phyloP scores from a whole-genome alignment of 2,888 invertebrate genomes.

The Latrodectus hesperus region DNA sequence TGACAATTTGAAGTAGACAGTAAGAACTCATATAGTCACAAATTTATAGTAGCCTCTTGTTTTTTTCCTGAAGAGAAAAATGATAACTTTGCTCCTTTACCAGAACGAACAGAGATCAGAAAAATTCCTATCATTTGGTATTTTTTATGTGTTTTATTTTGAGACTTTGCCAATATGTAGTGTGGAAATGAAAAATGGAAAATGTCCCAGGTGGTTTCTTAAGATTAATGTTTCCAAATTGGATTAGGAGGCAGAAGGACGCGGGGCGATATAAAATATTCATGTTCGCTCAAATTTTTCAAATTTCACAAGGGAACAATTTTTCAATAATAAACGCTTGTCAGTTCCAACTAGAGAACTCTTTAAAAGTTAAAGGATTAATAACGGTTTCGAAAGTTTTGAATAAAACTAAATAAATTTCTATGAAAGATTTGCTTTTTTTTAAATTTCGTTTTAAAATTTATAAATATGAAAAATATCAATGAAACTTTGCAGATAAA shows the following conservation, averaged over 20 bases:
- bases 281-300: neutral
- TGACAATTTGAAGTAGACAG: no score
- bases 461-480: no score
- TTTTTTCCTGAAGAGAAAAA: slow-evolving; percentile 2
- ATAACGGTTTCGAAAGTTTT: no score
- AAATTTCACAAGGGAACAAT: neutral
- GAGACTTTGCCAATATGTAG: neutral
- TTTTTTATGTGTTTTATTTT: neutral
- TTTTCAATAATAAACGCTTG: no score
- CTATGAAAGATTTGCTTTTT: no score
- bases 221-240: slow-evolving; percentile 35
- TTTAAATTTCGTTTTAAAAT: no score
- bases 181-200: slow-evolving; percentile 1
- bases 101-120: no score
- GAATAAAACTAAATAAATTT: no score
- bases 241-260: neutral
- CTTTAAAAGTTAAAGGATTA: no score
- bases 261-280: neutral
- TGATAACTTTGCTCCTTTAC: neutral
- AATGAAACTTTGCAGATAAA: no score
- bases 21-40: no score
- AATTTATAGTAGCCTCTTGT: neutral
- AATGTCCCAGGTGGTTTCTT: slow-evolving; percentile 14
- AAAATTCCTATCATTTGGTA: neutral
- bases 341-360: no score